phyloP scores from a whole-genome alignment of 2,888 invertebrate species.

The Scrobipalpa atriplicella region DNA sequence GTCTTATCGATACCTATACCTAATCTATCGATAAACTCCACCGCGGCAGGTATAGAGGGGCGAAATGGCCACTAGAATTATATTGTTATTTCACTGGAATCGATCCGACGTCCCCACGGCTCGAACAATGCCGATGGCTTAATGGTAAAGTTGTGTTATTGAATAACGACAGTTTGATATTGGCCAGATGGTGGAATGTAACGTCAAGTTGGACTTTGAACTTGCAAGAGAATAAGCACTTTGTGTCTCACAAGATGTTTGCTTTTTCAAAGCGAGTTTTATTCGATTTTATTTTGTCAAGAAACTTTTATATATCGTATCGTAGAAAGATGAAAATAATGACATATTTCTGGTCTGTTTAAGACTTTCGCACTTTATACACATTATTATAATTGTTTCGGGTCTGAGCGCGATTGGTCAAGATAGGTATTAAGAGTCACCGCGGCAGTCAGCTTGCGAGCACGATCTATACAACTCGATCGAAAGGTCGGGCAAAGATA shows the following conservation, averaged over 20 bases:
- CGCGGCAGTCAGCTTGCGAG: too few species aligned
- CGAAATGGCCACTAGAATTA: conserved; percentile 52
- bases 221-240: conserved; percentile 29
- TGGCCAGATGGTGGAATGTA: conserved; percentile 14
- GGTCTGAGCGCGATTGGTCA: too few species aligned
- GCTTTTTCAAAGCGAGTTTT: too few species aligned
- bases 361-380: too few species aligned
- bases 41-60: conserved; percentile 25
- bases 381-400: too few species aligned
- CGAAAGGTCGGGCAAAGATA: too few species aligned
- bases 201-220: conserved; percentile 25
- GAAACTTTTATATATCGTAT: too few species aligned
- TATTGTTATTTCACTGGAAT: conserved; percentile 41
- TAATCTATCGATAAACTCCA: conserved; percentile 1
- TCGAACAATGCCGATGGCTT: conserved; percentile 25
- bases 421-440: too few species aligned
- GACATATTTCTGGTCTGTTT: too few species aligned
- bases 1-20: neutral
- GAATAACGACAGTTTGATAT: conserved; percentile 24
- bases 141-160: conserved; percentile 28
- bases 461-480: too few species aligned
- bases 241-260: neutral
- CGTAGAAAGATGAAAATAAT: too few species aligned
- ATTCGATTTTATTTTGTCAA: too few species aligned
- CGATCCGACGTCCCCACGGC: conserved; percentile 21